Evolutionary conservation across 2,113 vertebrate species (phyloP).

Genomic region (Muntiacus reevesi): DNA sequence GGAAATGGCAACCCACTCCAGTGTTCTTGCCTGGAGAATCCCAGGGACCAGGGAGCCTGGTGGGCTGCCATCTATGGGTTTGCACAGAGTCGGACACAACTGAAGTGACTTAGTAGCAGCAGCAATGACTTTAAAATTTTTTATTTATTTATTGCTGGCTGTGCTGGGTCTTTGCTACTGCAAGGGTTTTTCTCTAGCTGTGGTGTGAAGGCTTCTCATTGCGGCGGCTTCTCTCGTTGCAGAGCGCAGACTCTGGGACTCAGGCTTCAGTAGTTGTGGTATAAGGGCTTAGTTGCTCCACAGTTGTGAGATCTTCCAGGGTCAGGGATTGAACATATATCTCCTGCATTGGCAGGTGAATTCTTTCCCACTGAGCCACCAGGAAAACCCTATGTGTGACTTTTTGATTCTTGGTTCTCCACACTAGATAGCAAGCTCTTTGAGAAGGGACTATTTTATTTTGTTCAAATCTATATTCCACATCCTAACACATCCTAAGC

Average conservation of each 20-base stretch:
- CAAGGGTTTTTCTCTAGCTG: not conserved
- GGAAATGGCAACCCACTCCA: too few relatives aligned
- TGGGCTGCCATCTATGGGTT: too few relatives aligned
- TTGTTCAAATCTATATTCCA: not conserved
- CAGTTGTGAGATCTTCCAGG: not conserved
- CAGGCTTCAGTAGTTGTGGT: not conserved
- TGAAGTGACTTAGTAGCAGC: too few relatives aligned
- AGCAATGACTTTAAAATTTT: not conserved
- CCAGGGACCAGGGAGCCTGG: too few relatives aligned
- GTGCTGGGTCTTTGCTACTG: not conserved
- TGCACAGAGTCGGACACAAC: too few relatives aligned
- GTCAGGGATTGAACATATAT: not conserved
- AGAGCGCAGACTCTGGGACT: not conserved
- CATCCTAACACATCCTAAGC: not conserved
- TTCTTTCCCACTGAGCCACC: not conserved
- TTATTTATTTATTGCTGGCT: not conserved
- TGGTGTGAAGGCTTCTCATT: not conserved
- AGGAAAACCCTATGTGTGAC: not conserved
- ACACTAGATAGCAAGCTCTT: not conserved
- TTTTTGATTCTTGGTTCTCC: not conserved
- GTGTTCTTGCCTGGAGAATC: too few relatives aligned
- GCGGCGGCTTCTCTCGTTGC: not conserved
- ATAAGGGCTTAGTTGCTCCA: not conserved
- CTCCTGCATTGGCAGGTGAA: not conserved
- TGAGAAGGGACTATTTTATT: not conserved